Conservation (phyloP, 2,888 invertebrate species). For the Melipona bicolor region DNA sequence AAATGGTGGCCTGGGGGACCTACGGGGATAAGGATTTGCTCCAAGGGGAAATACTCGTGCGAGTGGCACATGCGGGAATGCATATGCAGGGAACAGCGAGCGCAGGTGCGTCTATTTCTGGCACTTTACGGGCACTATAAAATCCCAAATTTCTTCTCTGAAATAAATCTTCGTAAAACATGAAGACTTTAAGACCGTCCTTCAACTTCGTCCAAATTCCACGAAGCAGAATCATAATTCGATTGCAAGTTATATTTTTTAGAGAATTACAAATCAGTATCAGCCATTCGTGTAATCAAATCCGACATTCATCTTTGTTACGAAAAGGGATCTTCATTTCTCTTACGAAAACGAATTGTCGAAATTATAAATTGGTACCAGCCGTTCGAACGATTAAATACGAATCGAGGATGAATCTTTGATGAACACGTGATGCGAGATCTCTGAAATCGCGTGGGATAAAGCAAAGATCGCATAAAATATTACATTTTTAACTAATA, state of each 20-base stretch:
- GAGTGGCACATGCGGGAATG: constrained; percentile 77
- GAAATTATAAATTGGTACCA: too few relatives aligned
- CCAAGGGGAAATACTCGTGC: constrained; percentile 77
- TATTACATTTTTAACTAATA: too few relatives aligned
- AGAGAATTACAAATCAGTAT: too few relatives aligned
- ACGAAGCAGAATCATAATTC: background rate
- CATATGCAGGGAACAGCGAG: constrained; percentile 78
- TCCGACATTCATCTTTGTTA: too few relatives aligned
- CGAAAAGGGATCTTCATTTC: too few relatives aligned
- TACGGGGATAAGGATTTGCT: constrained; percentile 79
- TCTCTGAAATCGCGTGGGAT: background rate
- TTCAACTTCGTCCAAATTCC: background rate
- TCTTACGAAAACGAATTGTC: too few relatives aligned
- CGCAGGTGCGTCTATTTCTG: constrained; percentile 68
- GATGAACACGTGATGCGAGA: background rate
- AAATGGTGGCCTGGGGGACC: constrained; percentile 73
- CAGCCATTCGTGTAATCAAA: too few relatives aligned
- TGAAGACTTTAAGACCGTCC: background rate
- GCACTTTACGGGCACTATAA: constrained; percentile 36
- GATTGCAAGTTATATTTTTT: too few relatives aligned
- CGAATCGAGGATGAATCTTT: background rate
- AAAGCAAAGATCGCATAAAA: too few relatives aligned
- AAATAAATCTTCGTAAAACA: too few relatives aligned
- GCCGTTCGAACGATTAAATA: background rate
- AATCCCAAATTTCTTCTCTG: background rate